Conservation (phyloP, 2,797 vertebrate genomes). For the Somateria mollissima region DNA sequence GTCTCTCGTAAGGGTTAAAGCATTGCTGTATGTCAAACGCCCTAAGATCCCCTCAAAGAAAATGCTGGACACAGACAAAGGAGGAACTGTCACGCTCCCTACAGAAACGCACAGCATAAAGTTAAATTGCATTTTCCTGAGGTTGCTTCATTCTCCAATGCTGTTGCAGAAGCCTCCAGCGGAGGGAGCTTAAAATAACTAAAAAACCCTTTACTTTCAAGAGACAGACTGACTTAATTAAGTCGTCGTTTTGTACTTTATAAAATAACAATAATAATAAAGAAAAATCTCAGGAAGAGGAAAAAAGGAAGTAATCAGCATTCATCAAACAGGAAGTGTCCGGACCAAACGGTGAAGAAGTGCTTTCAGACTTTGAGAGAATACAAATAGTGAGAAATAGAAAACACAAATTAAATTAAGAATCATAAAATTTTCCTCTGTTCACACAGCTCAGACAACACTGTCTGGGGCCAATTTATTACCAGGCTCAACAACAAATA, state of each 20-base stretch:
- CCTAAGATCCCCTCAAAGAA: neutral
- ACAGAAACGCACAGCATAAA: neutral
- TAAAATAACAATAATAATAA: neutral
- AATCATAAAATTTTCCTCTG: conserved; percentile 33
- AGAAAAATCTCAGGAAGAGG: neutral
- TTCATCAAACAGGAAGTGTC: conserved; percentile 25
- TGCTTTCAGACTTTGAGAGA: conserved; percentile 35
- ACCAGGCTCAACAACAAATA: conserved; percentile 49
- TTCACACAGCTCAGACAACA: conserved; percentile 18
- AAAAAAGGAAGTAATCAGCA: conserved; percentile 14
- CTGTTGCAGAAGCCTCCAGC: conserved; percentile 60
- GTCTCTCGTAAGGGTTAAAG: neutral
- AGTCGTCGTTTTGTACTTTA: neutral
- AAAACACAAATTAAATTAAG: conserved; percentile 55
- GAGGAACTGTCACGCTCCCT: neutral
- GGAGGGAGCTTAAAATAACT: conserved; percentile 63
- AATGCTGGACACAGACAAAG: neutral
- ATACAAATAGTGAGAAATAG: conserved; percentile 27
- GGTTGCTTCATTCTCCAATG: neutral
- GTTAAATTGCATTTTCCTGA: neutral
- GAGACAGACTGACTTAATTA: conserved; percentile 43
- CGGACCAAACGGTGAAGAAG: neutral
- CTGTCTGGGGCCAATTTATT: conserved; percentile 53
- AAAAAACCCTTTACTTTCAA: neutral
- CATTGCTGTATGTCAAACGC: neutral